A percentile compares a stretch with the other conserved stretches of the same genome.
Evolutionary conservation across 1,140 invertebrate genomes (phyloP).

Genomic region (Conus ventricosus): DNA sequence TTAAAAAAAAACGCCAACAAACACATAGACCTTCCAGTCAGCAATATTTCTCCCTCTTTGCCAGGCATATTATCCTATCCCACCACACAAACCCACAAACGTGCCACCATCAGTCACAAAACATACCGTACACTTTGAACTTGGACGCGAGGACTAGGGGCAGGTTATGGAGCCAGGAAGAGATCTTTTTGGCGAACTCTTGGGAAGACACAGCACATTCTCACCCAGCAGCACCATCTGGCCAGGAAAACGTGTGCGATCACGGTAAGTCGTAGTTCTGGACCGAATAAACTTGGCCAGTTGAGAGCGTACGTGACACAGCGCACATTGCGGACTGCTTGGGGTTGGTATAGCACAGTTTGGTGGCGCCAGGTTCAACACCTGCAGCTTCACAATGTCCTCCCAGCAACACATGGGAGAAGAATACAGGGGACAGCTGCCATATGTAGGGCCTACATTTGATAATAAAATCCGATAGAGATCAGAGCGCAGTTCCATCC

Average conservation of each 20-base stretch:
- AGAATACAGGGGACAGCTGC: too few species aligned
- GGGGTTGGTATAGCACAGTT: slow-evolving; percentile 92
- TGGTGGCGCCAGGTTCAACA: slow-evolving; percentile 96
- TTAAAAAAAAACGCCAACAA: too few species aligned
- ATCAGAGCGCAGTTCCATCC: background rate
- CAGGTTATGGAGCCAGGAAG: slow-evolving; percentile 94
- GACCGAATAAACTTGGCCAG: slow-evolving; percentile 98
- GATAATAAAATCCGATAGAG: too few species aligned
- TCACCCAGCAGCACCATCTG: slow-evolving; percentile 81
- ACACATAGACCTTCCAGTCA: too few species aligned
- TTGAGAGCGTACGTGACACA: slow-evolving; percentile 91
- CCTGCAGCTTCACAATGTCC: slow-evolving; percentile 97
- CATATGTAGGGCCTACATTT: background rate
- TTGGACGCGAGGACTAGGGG: slow-evolving; percentile 86
- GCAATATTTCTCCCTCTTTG: too few species aligned
- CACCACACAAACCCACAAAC: too few species aligned
- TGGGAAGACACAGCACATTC: slow-evolving; percentile 76
- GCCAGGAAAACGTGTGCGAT: slow-evolving; percentile 90
- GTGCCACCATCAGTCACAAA: too few species aligned
- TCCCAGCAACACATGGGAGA: slow-evolving; percentile 78
- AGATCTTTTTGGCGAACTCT: slow-evolving; percentile 89
- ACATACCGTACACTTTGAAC: slow-evolving; percentile 78
- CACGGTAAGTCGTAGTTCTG: slow-evolving; percentile 82
- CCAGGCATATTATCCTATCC: too few species aligned
- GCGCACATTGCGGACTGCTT: slow-evolving; percentile 89